Conservation (phyloP, 92 coral and sea anemone species). For the Epizoanthus stellaris region DNA sequence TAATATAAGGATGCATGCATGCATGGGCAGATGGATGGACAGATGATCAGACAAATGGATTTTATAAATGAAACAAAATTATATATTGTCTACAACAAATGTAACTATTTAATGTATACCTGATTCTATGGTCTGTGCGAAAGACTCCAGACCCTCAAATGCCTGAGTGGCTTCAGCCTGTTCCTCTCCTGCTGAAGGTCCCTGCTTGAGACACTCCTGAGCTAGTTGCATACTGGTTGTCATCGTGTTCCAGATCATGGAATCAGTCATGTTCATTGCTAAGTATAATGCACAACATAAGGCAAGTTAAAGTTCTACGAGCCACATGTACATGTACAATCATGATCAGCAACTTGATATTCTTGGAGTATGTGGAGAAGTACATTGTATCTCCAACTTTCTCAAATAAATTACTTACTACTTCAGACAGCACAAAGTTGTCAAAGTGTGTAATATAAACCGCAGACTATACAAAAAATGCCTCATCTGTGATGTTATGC, state of each 20-base stretch:
- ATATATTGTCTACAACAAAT: background rate
- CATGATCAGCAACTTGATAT: no score
- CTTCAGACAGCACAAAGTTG: no score
- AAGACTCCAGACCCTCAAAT: conserved; percentile 98
- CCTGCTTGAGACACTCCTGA: conserved; percentile 93
- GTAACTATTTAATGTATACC: conserved; percentile 47
- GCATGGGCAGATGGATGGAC: no score
- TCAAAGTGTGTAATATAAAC: no score
- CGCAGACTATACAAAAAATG: no score
- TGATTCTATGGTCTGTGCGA: conserved; percentile 99
- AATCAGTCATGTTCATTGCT: conserved; percentile 85
- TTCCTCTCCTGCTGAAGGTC: conserved; percentile 84
- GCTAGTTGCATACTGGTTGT: conserved; percentile 99
- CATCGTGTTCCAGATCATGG: conserved; percentile 93
- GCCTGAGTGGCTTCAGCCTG: conserved; percentile 83
- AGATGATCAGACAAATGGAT: background rate
- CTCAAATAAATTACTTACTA: no score
- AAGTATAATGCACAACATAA: background rate
- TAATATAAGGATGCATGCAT: no score
- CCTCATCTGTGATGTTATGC: no score
- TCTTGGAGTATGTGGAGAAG: no score
- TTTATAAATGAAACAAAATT: background rate
- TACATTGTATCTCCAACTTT: no score
- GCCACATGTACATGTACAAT: no score
- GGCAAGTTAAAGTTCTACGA: no score